Conservation (phyloP, 2,888 invertebrate species). For the Machimus atricapillus region DNA sequence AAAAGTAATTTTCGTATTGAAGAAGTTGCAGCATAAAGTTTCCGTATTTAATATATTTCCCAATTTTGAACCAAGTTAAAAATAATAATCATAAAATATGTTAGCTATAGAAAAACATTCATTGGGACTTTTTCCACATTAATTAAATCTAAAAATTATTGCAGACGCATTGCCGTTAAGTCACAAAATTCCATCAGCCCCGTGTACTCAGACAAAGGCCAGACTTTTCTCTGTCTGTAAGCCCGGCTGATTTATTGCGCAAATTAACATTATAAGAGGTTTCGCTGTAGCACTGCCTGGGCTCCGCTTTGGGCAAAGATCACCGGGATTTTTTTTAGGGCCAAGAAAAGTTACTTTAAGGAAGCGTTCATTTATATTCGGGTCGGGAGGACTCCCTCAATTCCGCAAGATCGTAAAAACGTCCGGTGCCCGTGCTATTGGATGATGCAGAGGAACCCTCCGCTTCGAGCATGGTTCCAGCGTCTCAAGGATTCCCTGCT, state of each 20-base stretch:
- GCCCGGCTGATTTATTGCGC: background rate
- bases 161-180: background rate
- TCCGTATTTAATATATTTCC: background rate
- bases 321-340: background rate
- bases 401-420: background rate
- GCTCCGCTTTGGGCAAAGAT: background rate
- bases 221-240: background rate
- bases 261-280: background rate
- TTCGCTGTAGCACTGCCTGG: background rate
- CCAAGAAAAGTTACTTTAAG: background rate
- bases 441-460: background rate
- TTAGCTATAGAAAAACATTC: background rate
- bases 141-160: background rate
- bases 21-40: background rate
- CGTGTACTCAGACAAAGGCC: background rate
- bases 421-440: background rate
- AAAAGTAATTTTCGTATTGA: too few relatives aligned
- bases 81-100: background rate
- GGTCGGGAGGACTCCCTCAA: background rate
- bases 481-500: background rate
- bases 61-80: background rate
- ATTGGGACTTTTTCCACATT: background rate
- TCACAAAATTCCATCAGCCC: background rate
- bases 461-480: background rate
- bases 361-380: background rate